Evolutionary conservation across 2,888 invertebrate species (phyloP), one percentile per base, ranked within the genome.

Genomic region (Pimpla rufipes): DNA sequence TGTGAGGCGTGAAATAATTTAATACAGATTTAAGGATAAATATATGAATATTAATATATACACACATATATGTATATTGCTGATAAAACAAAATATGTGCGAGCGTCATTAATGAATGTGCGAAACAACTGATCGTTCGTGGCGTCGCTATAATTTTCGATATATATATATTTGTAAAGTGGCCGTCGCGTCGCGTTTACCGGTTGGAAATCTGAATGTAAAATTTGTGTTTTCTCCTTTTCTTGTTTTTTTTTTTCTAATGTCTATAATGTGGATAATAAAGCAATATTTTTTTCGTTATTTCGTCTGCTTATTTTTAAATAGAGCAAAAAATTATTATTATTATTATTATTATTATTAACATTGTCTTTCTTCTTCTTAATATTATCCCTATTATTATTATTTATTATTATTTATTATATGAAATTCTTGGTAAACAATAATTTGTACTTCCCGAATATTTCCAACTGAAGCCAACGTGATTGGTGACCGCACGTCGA

Each of bases 1-100:
- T 21, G 16, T 16, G 67, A 59, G 7, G n/a, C 21, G 73, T 3
- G 73, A 6, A n/a, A 67, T 16, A 57, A 57, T 52, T 70, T 76
- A 45, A 66, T 81, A 70, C 18, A 71, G 62, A 21, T 1, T 29
- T 8, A 64, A 42, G 37, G 35, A 50, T 68, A 40, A 47, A 64
- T 81, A 52, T 76, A 76, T 76, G 4, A 47, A 45, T 73, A 62
- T n/a, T n/a, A n/a, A n/a, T n/a, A n/a, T n/a, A n/a, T n/a, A n/a
- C n/a, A n/a, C n/a, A n/a, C n/a, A n/a, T 73, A 47, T 59, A 55
- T 37, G 8, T 35, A 16, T 52, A 55, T 18, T 42, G 40, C 29
- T 18, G 21, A 42, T 64, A 37, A 4, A 37, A 42, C 42, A 37
- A 4, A 37, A 16, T 7, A 0, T 8, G n/a, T 62, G 37, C 62